Percentiles rank a stretch among this genome's conserved stretches.
Conservation (phyloP, 2,797 vertebrate species). For the Lepidocolaptes lacrymiger region DNA sequence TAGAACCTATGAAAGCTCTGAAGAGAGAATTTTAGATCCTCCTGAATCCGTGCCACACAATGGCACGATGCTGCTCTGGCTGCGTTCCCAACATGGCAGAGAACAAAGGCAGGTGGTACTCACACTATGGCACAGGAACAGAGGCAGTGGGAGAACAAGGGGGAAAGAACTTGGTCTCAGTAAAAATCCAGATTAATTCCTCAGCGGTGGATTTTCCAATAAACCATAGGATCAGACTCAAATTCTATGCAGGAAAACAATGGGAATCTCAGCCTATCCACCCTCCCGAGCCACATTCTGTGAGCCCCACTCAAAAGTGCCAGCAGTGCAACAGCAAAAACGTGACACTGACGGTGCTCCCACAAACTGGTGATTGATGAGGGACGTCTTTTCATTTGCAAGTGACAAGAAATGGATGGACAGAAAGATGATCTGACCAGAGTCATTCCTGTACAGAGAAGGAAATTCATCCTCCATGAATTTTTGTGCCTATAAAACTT, state of each 20-base stretch:
- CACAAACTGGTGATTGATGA: neutral
- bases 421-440: neutral
- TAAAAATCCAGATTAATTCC: neutral
- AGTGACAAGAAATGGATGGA: neutral
- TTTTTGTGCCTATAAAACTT: constrained; percentile 2
- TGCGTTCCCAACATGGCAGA: rapidly evolving
- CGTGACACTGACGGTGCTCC: neutral
- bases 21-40: neutral
- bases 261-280: neutral
- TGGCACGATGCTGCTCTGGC: neutral
- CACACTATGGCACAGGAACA: too few species aligned
- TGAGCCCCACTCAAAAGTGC: neutral
- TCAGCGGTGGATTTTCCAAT: neutral
- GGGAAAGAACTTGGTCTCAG: neutral
- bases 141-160: neutral
- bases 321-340: neutral
- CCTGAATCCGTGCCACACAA: neutral
- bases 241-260: neutral
- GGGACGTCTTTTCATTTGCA: neutral
- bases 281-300: neutral
- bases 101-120: too few species aligned
- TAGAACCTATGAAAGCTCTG: too few species aligned
- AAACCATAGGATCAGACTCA: neutral
- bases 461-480: neutral
- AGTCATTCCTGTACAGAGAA: neutral